Conservation (phyloP, 64 coral and sea anemone genomes). For the Actinia equina region DNA sequence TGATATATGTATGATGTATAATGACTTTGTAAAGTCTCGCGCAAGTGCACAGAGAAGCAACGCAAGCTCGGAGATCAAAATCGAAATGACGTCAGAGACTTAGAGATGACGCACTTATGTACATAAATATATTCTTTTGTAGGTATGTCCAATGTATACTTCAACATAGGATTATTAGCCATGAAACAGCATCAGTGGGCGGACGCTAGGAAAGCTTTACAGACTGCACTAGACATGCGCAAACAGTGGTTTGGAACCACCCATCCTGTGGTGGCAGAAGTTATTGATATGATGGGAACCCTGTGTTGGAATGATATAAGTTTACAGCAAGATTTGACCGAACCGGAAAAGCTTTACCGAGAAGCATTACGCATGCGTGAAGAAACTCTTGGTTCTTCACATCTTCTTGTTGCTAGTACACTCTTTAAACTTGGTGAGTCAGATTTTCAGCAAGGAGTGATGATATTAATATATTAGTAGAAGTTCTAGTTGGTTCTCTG, state of each 20-base stretch:
- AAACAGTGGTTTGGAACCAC: conserved; percentile 84
- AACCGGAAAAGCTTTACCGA: conserved; percentile 74
- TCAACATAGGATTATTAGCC: conserved; percentile 74
- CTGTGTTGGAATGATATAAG: conserved; percentile 38
- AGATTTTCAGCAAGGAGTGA: no score
- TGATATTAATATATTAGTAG: no score
- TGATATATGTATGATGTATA: no score
- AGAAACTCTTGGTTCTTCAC: conserved; percentile 56
- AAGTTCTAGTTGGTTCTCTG: no score
- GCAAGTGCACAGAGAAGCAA: no score
- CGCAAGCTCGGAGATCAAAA: no score
- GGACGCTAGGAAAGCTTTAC: conserved; percentile 58
- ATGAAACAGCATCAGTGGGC: conserved; percentile 45
- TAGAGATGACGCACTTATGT: neutral
- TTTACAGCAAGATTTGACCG: conserved; percentile 36
- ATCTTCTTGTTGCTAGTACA: conserved; percentile 84
- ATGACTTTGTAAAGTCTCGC: no score
- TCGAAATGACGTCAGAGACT: no score
- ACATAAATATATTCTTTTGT: neutral
- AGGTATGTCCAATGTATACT: conserved; percentile 54
- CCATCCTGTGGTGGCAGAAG: conserved; percentile 78
- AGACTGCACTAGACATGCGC: conserved; percentile 60
- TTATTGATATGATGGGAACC: conserved; percentile 74
- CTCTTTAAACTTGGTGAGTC: conserved; percentile 81
- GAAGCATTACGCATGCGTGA: conserved; percentile 79